Conservation (phyloP, 2,113 vertebrate species). For the Procapra przewalskii region DNA sequence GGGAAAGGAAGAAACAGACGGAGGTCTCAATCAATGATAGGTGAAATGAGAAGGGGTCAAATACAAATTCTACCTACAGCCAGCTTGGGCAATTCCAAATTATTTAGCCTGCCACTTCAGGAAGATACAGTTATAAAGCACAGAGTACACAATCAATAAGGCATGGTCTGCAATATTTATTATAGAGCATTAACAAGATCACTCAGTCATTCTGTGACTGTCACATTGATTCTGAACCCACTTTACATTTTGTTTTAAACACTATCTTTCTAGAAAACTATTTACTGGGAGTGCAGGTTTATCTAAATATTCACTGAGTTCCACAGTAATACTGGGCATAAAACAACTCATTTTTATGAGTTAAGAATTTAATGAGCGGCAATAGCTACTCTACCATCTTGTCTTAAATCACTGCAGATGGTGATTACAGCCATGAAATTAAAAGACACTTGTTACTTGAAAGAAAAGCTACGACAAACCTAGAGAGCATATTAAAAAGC, state of each 20-base stretch:
- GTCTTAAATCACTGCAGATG: background rate
- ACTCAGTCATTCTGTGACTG: background rate
- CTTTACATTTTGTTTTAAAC: background rate
- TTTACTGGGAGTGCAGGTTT: background rate
- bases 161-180: background rate
- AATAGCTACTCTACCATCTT: background rate
- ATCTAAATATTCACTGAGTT: background rate
- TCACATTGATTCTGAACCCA: background rate
- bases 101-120: background rate
- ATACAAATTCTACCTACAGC: background rate
- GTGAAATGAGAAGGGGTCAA: background rate
- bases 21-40: background rate
- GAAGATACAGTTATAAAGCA: background rate
- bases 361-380: constrained; percentile 28
- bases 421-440: background rate
- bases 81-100: background rate
- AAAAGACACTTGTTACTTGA: background rate
- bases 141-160: background rate
- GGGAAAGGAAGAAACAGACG: background rate
- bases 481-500: background rate
- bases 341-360: background rate
- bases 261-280: background rate
- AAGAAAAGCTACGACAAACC: background rate
- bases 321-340: background rate
- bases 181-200: background rate